phyloP scores from a whole-genome alignment of 2,888 invertebrate genomes.

The Apomyelois bistriatella region DNA sequence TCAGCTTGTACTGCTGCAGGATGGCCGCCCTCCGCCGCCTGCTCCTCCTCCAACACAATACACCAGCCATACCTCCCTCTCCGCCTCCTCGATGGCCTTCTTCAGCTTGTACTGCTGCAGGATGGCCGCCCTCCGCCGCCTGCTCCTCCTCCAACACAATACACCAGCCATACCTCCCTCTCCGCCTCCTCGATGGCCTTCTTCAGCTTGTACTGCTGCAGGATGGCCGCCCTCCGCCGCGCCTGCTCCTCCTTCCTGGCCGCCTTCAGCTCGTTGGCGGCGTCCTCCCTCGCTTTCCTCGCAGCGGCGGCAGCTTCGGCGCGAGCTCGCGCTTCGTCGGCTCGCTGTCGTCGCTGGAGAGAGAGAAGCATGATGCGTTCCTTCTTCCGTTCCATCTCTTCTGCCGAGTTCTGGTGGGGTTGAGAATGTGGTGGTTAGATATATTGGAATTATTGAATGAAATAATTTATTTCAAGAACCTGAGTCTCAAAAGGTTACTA shows the following conservation, averaged over 20 bases:
- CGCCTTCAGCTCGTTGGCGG: conserved; percentile 86
- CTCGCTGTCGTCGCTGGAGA: conserved; percentile 92
- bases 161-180: conserved; percentile 90
- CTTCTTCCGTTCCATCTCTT: conserved; percentile 96
- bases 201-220: conserved; percentile 95
- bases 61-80: conserved; percentile 91
- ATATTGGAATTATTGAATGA: too few species aligned
- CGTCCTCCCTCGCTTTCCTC: conserved; percentile 86
- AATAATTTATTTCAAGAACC: too few species aligned
- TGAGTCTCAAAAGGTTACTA: too few species aligned
- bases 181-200: conserved; percentile 96
- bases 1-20: too few species aligned
- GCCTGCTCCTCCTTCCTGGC: conserved; percentile 91
- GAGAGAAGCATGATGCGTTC: conserved; percentile 94
- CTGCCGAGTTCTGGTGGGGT: conserved; percentile 84
- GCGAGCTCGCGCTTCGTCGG: conserved; percentile 90
- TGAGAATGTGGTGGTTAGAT: not conserved
- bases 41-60: too few species aligned
- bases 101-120: too few species aligned
- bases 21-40: too few species aligned
- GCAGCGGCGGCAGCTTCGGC: conserved; percentile 86
- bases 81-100: conserved; percentile 96
- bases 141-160: too few species aligned
- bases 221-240: conserved; percentile 90
- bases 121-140: too few species aligned